phyloP scores from a whole-genome alignment of 2,888 invertebrate genomes.

The Patella caerulea region DNA sequence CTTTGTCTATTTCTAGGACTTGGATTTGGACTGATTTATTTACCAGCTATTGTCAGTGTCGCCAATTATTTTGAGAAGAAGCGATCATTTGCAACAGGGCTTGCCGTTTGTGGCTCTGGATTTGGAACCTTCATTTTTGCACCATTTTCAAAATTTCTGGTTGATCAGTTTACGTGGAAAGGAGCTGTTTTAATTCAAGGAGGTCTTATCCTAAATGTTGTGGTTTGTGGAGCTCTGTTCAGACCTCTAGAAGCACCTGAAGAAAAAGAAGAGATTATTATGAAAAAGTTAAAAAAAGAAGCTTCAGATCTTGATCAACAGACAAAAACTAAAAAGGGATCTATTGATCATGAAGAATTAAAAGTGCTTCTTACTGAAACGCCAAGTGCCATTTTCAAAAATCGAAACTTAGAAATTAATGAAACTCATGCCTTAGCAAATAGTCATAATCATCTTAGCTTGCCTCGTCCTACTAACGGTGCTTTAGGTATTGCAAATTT shows the following conservation, averaged over 20 bases:
- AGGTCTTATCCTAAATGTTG: conserved; percentile 87
- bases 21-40: conserved; percentile 96
- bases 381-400: background rate
- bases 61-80: conserved; percentile 96
- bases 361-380: background rate
- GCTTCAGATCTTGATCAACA: conserved; percentile 8
- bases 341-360: background rate
- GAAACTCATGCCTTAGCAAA: background rate
- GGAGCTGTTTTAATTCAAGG: conserved; percentile 88
- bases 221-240: conserved; percentile 91
- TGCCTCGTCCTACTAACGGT: background rate
- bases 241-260: conserved; percentile 84
- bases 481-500: conserved; percentile 7
- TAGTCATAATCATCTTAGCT: background rate
- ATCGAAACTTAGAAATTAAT: background rate
- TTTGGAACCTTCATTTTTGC: conserved; percentile 95
- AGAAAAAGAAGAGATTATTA: conserved; percentile 61
- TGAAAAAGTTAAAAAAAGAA: conserved; percentile 14
- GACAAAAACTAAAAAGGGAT: background rate
- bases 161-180: conserved; percentile 86
- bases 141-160: conserved; percentile 74
- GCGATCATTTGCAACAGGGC: conserved; percentile 94
- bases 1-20: conserved; percentile 77
- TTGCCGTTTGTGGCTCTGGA: conserved; percentile 96
- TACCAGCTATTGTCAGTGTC: conserved; percentile 98